Evolutionary conservation across 2,797 vertebrate species (phyloP).

Genomic region (Gallinago nigripennis): DNA sequence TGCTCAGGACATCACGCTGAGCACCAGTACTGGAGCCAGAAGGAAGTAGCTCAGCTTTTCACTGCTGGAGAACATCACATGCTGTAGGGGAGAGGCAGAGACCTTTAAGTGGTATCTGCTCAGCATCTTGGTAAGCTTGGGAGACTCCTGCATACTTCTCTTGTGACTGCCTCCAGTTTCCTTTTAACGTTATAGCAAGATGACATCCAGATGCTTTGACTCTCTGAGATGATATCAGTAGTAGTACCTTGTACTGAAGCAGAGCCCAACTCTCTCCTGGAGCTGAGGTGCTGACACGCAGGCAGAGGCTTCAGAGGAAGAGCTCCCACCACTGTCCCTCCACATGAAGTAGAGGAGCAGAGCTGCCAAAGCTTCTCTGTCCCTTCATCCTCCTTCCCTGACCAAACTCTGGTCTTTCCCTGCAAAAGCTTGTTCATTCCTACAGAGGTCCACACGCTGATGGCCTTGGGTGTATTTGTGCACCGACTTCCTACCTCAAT

Average conservation of each 20-base stretch:
- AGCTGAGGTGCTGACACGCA: not conserved
- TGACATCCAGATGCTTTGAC: not conserved
- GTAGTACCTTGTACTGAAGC: not conserved
- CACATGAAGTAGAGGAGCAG: not conserved
- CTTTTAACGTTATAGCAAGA: not conserved
- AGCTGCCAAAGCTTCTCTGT: not conserved
- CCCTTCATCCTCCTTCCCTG: not conserved
- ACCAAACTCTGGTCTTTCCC: not conserved
- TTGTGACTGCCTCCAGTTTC: not conserved
- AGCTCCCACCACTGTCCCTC: not conserved
- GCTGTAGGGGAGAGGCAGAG: not conserved
- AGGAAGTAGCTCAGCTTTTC: not conserved
- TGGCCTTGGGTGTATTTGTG: not conserved
- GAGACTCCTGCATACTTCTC: not conserved
- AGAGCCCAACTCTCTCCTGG: not conserved
- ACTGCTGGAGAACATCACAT: not conserved
- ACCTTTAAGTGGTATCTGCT: not conserved
- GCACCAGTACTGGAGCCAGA: not conserved
- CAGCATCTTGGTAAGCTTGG: not conserved
- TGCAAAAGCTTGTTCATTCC: not conserved
- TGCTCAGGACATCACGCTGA: not conserved
- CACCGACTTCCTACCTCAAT: not conserved
- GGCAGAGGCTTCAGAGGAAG: not conserved
- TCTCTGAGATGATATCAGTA: not conserved
- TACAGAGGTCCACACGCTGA: not conserved